phyloP scores from a whole-genome alignment of 2,888 invertebrate genomes.

The Ariolimax columbianus region DNA sequence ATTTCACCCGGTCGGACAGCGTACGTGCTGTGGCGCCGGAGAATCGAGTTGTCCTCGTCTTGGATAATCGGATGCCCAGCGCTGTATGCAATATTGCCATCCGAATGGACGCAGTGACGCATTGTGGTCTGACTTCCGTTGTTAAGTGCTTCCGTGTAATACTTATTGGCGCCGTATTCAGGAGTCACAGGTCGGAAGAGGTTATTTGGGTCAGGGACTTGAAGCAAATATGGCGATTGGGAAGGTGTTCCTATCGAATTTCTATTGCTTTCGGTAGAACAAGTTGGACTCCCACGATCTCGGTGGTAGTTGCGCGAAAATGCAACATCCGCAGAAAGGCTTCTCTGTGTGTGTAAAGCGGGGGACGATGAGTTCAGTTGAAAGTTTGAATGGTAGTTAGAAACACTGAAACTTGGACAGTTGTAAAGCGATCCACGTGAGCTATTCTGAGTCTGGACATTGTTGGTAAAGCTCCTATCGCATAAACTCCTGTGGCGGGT shows the following conservation, averaged over 20 bases:
- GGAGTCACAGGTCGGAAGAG: slow-evolving; percentile 36
- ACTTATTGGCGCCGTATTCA: neutral
- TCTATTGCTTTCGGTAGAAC: slow-evolving; percentile 38
- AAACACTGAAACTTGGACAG: slow-evolving; percentile 22
- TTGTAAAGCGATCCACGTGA: neutral
- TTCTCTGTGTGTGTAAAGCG: neutral
- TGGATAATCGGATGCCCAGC: neutral
- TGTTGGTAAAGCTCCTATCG: neutral
- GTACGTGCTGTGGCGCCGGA: slow-evolving; percentile 26
- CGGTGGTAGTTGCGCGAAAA: slow-evolving; percentile 9
- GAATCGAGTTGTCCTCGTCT: neutral
- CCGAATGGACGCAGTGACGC: slow-evolving; percentile 42
- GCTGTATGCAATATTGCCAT: slow-evolving; percentile 41
- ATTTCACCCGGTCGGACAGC: neutral
- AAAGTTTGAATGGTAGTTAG: neutral
- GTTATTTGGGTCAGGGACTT: slow-evolving; percentile 34
- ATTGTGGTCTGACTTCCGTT: neutral
- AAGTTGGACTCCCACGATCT: slow-evolving; percentile 20
- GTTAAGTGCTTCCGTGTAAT: neutral
- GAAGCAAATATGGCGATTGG: slow-evolving; percentile 38
- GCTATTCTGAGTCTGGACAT: neutral
- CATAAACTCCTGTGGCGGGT: neutral
- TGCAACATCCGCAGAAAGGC: slow-evolving; percentile 29
- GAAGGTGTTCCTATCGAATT: slow-evolving; percentile 34
- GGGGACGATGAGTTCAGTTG: neutral